Percentiles rank a stretch among this genome's conserved stretches.
phyloP scores from a whole-genome alignment of 2,113 vertebrate genomes.

The Sapajus apella region DNA sequence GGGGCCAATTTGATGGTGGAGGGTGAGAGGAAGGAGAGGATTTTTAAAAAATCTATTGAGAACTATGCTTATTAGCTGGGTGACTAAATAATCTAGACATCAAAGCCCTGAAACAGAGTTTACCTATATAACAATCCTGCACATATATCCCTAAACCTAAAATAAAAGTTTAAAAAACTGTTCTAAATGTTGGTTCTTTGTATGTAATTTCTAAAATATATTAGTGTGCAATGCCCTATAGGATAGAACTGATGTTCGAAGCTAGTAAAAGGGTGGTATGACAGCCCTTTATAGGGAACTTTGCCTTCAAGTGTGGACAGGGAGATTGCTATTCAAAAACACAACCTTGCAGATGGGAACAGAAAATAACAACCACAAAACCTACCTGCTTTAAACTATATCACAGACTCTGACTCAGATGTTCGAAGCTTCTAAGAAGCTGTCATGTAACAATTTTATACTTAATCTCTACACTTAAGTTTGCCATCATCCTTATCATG shows the following conservation, averaged over 20 bases:
- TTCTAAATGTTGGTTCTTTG: neutral
- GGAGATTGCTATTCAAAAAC: neutral
- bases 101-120: too few relatives aligned
- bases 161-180: too few relatives aligned
- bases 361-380: neutral
- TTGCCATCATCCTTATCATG: neutral
- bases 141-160: too few relatives aligned
- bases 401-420: neutral
- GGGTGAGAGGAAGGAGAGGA: too few relatives aligned
- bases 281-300: neutral
- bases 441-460: neutral
- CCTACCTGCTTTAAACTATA: neutral
- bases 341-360: neutral
- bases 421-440: neutral
- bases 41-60: too few relatives aligned
- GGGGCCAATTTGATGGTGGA: too few relatives aligned
- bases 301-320: neutral
- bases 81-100: too few relatives aligned
- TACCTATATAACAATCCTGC: too few relatives aligned
- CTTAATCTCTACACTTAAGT: neutral
- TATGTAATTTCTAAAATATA: neutral
- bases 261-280: neutral
- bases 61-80: too few relatives aligned
- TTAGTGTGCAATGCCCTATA: neutral
- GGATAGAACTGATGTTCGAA: neutral